phyloP scores from a whole-genome alignment of 23 tunicate genomes.

The Trididemnum nubilum region DNA sequence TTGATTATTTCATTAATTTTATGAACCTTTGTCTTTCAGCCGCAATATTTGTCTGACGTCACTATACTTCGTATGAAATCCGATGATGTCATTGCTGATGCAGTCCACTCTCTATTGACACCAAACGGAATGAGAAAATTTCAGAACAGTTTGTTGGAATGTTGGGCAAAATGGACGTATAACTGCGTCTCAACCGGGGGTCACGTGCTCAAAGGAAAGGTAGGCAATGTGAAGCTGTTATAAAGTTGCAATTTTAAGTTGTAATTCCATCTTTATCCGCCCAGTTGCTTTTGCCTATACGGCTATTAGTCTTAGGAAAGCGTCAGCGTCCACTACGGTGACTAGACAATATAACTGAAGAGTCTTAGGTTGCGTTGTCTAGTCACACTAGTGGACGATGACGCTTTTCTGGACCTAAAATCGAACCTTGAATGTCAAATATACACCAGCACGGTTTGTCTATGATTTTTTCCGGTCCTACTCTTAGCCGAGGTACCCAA shows the following conservation, averaged over 20 bases:
- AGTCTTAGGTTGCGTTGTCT: too few species aligned
- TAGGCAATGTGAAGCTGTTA: too few species aligned
- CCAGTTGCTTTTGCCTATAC: too few species aligned
- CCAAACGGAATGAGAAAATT: slow-evolving; percentile 3
- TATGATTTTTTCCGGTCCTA: too few species aligned
- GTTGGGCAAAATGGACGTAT: slow-evolving; percentile 71
- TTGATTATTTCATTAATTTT: too few species aligned
- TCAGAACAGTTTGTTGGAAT: slow-evolving; percentile 32
- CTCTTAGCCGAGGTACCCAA: too few species aligned
- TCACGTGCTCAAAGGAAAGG: slow-evolving; percentile 83
- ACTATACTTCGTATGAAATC: slow-evolving; percentile 18
- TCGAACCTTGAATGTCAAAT: background rate
- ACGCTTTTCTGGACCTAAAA: background rate
- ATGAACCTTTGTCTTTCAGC: slow-evolving; percentile 28
- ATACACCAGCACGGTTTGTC: too few species aligned
- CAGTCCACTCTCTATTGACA: slow-evolving; percentile 18
- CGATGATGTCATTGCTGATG: slow-evolving; percentile 15
- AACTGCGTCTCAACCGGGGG: slow-evolving; percentile 87
- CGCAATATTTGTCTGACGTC: slow-evolving; percentile 39
- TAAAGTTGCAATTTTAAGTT: too few species aligned
- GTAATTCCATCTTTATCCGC: too few species aligned
- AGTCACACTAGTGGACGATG: background rate
- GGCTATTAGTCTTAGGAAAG: too few species aligned
- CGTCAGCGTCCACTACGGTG: too few species aligned
- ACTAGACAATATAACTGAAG: too few species aligned